phyloP scores from a whole-genome alignment of 2,888 invertebrate genomes.

The Hirudinaria manillensis region DNA sequence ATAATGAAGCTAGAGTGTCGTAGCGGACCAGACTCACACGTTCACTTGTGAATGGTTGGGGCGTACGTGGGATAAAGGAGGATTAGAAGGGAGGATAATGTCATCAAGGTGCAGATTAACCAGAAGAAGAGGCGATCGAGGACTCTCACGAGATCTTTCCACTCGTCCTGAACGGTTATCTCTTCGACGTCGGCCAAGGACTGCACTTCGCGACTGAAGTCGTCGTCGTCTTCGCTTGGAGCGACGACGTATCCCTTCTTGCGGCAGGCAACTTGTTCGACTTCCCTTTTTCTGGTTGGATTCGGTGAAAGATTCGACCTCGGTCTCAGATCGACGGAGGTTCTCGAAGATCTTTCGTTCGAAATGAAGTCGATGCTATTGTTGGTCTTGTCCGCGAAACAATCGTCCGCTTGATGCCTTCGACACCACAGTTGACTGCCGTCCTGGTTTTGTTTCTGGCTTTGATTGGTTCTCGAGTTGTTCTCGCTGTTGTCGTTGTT shows the following conservation, averaged over 20 bases:
- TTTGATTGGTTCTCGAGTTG: background rate
- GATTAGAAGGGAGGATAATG: conserved; percentile 26
- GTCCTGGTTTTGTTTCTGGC: background rate
- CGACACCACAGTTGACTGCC: background rate
- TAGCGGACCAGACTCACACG: too few relatives aligned
- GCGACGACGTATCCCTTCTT: background rate
- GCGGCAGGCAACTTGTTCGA: too few relatives aligned
- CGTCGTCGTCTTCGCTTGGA: background rate
- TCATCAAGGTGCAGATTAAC: conserved; percentile 33
- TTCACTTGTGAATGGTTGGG: background rate
- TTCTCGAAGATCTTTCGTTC: background rate
- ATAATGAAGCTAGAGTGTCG: too few relatives aligned
- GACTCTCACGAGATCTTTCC: conserved; percentile 30
- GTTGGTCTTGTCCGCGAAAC: background rate
- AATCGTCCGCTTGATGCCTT: background rate
- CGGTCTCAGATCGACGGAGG: background rate
- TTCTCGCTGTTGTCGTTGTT: background rate
- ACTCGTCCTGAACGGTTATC: conserved; percentile 19
- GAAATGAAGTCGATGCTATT: background rate
- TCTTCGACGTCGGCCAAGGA: background rate
- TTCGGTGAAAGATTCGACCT: too few relatives aligned
- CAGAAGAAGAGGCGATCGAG: conserved; percentile 35
- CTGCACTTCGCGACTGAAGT: background rate
- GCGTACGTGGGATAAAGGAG: conserved; percentile 32
- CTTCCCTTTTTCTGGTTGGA: too few relatives aligned